Base-by-base conservation (phyloP, 2,797 vertebrate genomes). In the Phataginus tetradactyla region DNA sequence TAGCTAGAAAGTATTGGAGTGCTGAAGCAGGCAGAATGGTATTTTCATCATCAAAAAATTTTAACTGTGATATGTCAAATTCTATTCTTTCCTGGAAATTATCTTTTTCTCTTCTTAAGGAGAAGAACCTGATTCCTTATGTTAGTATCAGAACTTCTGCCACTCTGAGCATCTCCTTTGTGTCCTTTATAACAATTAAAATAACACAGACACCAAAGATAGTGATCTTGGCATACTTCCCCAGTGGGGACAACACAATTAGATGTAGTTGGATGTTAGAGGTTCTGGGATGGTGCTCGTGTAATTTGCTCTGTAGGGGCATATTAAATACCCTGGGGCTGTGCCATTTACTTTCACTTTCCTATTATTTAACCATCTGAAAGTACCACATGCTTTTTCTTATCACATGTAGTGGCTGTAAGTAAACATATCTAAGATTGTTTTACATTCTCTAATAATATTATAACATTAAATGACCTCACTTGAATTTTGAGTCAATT, bases 401-500 rank as follows among this genome's bases (percentile, higher is more conserved):
- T 79, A 77, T 81, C 27, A 77, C 13, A 85, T 77, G 10, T 80
- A 93, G 51, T 96, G 37, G 51, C 14, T 42, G 0, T 91, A 78
- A 84, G 20, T 49, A 61, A 89, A 64, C 64, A 42, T 25, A 85
- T 75, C 75, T 93, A 27, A 77, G 45, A 51, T 84, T 71, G 53
- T 96, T 80, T 85, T 88, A 87, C 37, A 79, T 51, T 61, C 53
- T 64, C 61, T 90, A 87, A 92, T 74, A 68, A 51, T 86, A 61
- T 71, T 49, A 81, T 8, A 34, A 78, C 23, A 51, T 66, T 77
- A 34, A 79, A 91, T 86, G 37, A 88, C 15, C 57, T 39, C n/a
- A 81, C 49, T 89, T 69, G 20, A 95, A 89, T 80, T 91, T 86
- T 93, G 57, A 89, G 18, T 95, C 81, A 37, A 91, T 74, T 53